phyloP scores from a whole-genome alignment of 1,140 invertebrate species.

The Portunus trituberculatus region DNA sequence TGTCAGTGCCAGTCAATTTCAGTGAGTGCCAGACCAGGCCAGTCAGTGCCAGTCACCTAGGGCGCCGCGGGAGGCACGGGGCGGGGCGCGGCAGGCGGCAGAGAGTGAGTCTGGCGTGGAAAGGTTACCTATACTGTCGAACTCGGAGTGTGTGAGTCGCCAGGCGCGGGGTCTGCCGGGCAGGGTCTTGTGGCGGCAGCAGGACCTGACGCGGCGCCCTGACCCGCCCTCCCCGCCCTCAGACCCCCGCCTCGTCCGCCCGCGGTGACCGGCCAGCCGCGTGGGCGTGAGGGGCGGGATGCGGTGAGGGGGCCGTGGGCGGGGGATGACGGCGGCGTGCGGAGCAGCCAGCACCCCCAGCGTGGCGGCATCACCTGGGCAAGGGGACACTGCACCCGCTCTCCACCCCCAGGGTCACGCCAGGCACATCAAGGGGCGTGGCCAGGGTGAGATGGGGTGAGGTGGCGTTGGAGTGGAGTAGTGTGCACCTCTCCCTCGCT shows the following conservation, averaged over 20 bases:
- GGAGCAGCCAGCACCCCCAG: not conserved
- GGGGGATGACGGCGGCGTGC: slow-evolving; percentile 31
- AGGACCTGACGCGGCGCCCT: slow-evolving; percentile 37
- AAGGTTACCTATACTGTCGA: slow-evolving; percentile 57
- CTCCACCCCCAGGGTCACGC: not conserved
- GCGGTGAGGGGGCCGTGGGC: slow-evolving; percentile 48
- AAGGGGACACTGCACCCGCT: not conserved
- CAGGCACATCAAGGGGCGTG: no score
- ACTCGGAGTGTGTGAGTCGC: slow-evolving; percentile 56
- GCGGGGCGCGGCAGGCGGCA: not conserved
- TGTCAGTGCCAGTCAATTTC: no score
- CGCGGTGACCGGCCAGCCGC: not conserved
- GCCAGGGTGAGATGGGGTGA: no score
- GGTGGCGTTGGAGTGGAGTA: no score
- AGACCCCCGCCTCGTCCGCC: slow-evolving; percentile 24
- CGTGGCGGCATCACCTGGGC: slow-evolving; percentile 37
- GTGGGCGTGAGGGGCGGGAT: slow-evolving; percentile 50
- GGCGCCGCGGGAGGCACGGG: not conserved
- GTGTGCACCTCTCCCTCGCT: no score
- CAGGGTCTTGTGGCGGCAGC: slow-evolving; percentile 46
- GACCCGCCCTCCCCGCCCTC: slow-evolving; percentile 29
- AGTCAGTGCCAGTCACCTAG: no score
- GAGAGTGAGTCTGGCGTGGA: not conserved
- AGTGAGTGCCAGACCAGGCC: no score
- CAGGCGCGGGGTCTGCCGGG: slow-evolving; percentile 44